These are phyloP conservation scores for Ptilonorhynchus violaceus DNA, from an alignment of 2,113 vertebrate species.

Conservation along the genomic window DNA sequence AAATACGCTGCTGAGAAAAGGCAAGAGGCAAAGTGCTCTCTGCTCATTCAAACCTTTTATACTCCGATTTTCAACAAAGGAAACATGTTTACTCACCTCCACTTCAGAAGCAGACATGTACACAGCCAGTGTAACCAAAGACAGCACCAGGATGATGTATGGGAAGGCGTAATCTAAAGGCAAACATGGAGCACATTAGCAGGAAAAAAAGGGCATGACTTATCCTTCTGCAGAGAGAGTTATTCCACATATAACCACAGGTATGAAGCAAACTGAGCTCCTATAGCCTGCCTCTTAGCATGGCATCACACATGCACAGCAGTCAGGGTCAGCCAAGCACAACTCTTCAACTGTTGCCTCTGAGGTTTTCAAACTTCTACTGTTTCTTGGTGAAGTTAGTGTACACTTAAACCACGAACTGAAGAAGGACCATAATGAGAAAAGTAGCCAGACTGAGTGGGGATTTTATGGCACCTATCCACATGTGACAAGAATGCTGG, in stretches of 20 bases:
- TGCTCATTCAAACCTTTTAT: not conserved
- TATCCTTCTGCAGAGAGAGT: not conserved
- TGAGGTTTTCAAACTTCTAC: not conserved
- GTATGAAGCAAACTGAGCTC: not conserved
- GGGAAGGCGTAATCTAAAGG: constrained; percentile 94
- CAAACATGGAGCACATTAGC: not conserved
- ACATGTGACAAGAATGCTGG: not conserved
- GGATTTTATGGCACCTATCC: not conserved
- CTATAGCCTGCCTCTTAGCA: not conserved
- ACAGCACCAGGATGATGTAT: constrained; percentile 93
- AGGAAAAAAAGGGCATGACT: not conserved
- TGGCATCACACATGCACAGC: not conserved
- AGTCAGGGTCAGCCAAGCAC: not conserved
- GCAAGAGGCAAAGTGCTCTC: not conserved
- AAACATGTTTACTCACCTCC: constrained; percentile 78
- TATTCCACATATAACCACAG: not conserved
- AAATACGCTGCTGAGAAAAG: not conserved
- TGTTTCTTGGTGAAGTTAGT: not conserved
- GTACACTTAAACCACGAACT: not conserved
- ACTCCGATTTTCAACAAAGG: not conserved
- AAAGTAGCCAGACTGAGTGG: not conserved
- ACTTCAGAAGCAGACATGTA: constrained; percentile 98
- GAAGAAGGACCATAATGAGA: not conserved
- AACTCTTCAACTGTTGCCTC: not conserved
- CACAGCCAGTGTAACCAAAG: constrained; percentile 91